Evolutionary conservation across 2,113 vertebrate genomes (phyloP).

Genomic region (Ophiodon elongatus): DNA sequence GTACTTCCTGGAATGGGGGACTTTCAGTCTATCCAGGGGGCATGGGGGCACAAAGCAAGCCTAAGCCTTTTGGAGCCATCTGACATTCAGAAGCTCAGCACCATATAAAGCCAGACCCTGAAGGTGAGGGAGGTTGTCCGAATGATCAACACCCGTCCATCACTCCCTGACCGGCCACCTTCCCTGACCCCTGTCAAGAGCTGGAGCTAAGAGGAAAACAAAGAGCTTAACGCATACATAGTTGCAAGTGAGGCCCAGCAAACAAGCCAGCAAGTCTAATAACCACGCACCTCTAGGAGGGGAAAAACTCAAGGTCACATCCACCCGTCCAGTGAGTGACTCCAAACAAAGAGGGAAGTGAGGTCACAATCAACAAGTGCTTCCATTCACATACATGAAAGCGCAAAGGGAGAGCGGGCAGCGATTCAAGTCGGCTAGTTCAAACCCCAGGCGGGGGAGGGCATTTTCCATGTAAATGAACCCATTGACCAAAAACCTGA

Average conservation of each 20-base stretch:
- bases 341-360: conserved; percentile 81
- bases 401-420: conserved; percentile 75
- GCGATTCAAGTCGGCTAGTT: conserved; percentile 79
- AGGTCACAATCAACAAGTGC: conserved; percentile 83
- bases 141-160: conserved; percentile 57
- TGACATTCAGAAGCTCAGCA: conserved; percentile 54
- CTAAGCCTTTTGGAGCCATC: conserved; percentile 68
- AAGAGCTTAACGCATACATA: conserved; percentile 43
- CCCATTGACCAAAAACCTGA: conserved; percentile 76
- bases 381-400: conserved; percentile 83
- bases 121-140: conserved; percentile 65
- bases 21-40: conserved; percentile 36
- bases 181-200: conserved; percentile 66
- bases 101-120: conserved; percentile 44
- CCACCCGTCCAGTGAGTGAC: conserved; percentile 73
- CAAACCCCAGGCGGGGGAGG: conserved; percentile 74
- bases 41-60: conserved; percentile 38
- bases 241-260: conserved; percentile 32
- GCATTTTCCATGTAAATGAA: conserved; percentile 82
- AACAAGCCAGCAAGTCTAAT: conserved; percentile 47
- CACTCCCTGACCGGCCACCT: conserved; percentile 60
- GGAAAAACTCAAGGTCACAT: conserved; percentile 70
- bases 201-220: conserved; percentile 39
- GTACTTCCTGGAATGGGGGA: conserved; percentile 46
- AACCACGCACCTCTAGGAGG: conserved; percentile 54